These are phyloP conservation scores for Oryzias dopingdopingensis DNA, from an alignment of 2,797 vertebrate species.

Conservation along the genomic window DNA sequence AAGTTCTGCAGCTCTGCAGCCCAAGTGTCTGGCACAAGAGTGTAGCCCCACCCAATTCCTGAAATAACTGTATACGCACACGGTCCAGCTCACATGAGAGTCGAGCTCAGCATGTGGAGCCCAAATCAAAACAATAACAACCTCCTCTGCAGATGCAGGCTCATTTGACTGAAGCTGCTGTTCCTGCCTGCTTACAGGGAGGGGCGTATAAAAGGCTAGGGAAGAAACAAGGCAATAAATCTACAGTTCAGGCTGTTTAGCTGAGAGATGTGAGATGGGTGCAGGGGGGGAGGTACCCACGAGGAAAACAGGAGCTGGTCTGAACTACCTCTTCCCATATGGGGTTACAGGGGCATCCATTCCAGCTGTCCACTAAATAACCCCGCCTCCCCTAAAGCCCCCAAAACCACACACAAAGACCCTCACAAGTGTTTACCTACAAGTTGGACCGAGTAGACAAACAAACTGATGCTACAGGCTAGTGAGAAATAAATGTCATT, in stretches of 20 bases:
- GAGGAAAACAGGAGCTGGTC: slow-evolving; percentile 44
- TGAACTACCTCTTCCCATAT: slow-evolving; percentile 31
- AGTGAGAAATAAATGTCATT: slow-evolving; percentile 56
- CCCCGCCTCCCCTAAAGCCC: slow-evolving; percentile 20
- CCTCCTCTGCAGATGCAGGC: slow-evolving; percentile 50
- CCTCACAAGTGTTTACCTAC: slow-evolving; percentile 13
- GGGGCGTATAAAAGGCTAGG: slow-evolving; percentile 11
- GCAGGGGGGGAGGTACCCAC: slow-evolving; percentile 11
- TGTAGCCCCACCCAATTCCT: slow-evolving; percentile 37
- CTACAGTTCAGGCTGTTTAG: slow-evolving; percentile 37
- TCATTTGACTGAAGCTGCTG: slow-evolving; percentile 49
- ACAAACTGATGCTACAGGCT: slow-evolving; percentile 17
- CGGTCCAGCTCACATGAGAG: slow-evolving; percentile 39
- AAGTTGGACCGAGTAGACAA: slow-evolving; percentile 33
- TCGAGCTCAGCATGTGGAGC: slow-evolving; percentile 54
- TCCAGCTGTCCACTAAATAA: slow-evolving; percentile 64
- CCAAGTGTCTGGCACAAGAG: slow-evolving; percentile 66
- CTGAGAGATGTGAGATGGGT: slow-evolving; percentile 20
- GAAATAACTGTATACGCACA: slow-evolving; percentile 20
- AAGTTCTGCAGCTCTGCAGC: slow-evolving; percentile 48
- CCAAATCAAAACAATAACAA: slow-evolving; percentile 70
- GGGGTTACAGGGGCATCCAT: slow-evolving; percentile 36
- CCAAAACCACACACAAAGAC: neutral
- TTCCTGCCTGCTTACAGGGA: slow-evolving; percentile 54
- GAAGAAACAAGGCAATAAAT: slow-evolving; percentile 38